These are phyloP conservation scores for Leuctra nigra DNA, from an alignment of 2,888 invertebrate genomes.

Conservation along the genomic window DNA sequence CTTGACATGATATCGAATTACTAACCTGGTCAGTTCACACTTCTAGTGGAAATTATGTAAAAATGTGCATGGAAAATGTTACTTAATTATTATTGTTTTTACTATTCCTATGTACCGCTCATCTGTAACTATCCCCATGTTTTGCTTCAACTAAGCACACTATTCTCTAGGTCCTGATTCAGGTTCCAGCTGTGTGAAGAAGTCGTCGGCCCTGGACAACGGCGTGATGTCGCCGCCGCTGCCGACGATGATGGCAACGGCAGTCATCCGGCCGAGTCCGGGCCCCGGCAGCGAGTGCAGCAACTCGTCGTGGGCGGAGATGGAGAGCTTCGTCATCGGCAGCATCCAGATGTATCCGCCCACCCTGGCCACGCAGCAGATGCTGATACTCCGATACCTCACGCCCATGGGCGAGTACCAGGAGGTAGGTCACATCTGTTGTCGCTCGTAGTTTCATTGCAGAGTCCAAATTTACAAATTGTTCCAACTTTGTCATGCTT, in stretches of 20 bases:
- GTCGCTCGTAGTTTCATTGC: too few species aligned
- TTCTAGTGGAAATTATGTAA: too few species aligned
- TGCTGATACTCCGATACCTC: conserved; percentile 89
- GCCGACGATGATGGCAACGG: neutral
- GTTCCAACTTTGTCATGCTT: too few species aligned
- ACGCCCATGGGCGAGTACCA: conserved; percentile 97
- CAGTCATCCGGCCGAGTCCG: conserved; percentile 12
- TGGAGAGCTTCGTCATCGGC: conserved; percentile 84
- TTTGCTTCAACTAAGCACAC: too few species aligned
- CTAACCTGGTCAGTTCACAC: too few species aligned
- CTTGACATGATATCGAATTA: too few species aligned
- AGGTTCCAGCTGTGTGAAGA: neutral
- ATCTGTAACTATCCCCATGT: too few species aligned
- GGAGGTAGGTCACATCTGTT: conserved; percentile 59
- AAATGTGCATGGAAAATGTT: too few species aligned
- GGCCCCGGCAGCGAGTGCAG: conserved; percentile 49
- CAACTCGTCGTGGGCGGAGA: conserved; percentile 87
- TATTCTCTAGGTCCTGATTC: neutral
- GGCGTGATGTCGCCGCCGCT: conserved; percentile 26
- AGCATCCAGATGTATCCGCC: conserved; percentile 86
- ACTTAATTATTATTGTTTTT: too few species aligned
- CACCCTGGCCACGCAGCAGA: conserved; percentile 80
- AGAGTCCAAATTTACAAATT: too few species aligned
- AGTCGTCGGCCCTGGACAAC: conserved; percentile 15
- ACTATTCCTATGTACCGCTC: too few species aligned